A percentile compares a stretch with the other conserved stretches of the same genome.
Evolutionary conservation across 2,888 invertebrate genomes (phyloP).

Genomic region (Parnassius mnemosyne): DNA sequence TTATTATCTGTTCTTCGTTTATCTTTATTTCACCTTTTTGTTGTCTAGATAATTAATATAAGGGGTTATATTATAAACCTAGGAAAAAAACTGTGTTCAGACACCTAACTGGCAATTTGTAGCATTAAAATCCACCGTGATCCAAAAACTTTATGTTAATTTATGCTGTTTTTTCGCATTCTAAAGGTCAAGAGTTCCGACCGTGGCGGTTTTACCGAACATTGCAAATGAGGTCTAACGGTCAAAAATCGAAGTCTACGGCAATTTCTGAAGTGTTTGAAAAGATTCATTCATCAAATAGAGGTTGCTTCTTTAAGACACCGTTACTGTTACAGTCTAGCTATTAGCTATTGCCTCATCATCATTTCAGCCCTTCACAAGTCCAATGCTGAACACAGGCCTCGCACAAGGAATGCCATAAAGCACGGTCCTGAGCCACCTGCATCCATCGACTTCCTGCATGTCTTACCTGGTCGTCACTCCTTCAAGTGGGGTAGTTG

Average conservation of each 20-base stretch:
- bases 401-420: too few relatives aligned
- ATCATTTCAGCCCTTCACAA: too few relatives aligned
- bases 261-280: neutral
- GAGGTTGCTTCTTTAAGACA: neutral
- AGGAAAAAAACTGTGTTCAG: neutral
- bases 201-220: constrained; percentile 1
- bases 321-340: too few relatives aligned
- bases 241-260: neutral
- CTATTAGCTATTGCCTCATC: too few relatives aligned
- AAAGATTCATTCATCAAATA: neutral
- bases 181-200: constrained; percentile 17
- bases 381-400: too few relatives aligned
- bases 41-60: neutral
- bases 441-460: too few relatives aligned
- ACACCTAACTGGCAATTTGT: constrained; percentile 7
- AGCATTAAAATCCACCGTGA: neutral
- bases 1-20: neutral
- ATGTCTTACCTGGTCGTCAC: too few relatives aligned
- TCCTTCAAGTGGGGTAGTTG: too few relatives aligned
- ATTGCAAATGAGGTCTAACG: constrained; percentile 11
- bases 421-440: too few relatives aligned
- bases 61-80: constrained; percentile 2
- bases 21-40: constrained; percentile 7
- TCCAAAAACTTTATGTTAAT: constrained; percentile 19
- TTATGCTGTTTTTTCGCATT: constrained; percentile 7